These are phyloP conservation scores for Promerops cafer DNA, from an alignment of 2,113 vertebrate genomes.

Conservation along the genomic window DNA sequence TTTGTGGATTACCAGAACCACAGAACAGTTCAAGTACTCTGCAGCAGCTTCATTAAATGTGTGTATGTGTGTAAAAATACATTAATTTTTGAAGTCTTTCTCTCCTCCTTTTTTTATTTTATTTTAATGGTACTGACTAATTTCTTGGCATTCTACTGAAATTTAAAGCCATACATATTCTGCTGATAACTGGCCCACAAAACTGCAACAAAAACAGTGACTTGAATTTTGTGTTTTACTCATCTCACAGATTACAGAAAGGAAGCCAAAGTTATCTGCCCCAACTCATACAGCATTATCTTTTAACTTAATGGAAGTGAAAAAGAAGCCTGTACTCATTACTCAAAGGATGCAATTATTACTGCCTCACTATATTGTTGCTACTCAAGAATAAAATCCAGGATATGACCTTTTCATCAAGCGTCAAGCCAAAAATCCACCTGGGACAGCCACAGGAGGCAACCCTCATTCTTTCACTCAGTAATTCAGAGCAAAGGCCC, in stretches of 20 bases:
- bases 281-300: neutral
- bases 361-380: neutral
- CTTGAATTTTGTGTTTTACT: neutral
- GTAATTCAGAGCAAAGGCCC: neutral
- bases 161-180: neutral
- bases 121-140: neutral
- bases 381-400: constrained; percentile 5
- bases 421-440: neutral
- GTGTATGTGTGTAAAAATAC: neutral
- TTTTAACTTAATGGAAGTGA: neutral
- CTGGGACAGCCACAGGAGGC: neutral
- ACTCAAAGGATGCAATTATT: constrained; percentile 17
- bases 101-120: neutral
- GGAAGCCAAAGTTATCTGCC: neutral
- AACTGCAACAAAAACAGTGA: neutral
- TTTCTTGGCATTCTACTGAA: neutral
- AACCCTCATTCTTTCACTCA: neutral
- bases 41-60: neutral
- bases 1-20: neutral
- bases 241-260: neutral
- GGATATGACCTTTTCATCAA: constrained; percentile 26
- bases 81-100: neutral
- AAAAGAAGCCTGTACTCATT: neutral
- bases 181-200: neutral
- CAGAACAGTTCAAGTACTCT: neutral